A percentile compares a stretch with the other conserved stretches of the same genome.
phyloP scores from a whole-genome alignment of 2,113 vertebrate species.

The Phylloscopus whistleri region DNA sequence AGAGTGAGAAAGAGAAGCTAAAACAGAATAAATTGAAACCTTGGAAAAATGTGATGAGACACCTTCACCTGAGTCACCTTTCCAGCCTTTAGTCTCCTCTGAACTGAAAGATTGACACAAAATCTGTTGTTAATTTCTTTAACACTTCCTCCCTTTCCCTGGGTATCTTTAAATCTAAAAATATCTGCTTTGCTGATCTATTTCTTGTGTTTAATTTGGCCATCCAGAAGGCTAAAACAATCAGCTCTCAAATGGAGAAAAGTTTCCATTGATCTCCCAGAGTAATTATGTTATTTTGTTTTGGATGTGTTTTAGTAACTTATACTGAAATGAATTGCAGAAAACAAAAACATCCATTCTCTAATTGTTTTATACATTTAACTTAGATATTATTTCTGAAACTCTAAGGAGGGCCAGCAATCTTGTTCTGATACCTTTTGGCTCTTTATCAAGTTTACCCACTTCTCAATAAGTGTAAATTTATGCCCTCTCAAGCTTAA shows the following conservation, averaged over 20 bases:
- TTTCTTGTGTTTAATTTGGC: background rate
- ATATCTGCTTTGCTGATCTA: background rate
- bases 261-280: background rate
- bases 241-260: background rate
- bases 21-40: background rate
- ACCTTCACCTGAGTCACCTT: background rate
- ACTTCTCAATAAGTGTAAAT: background rate
- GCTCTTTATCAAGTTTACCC: background rate
- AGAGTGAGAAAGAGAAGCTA: background rate
- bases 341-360: background rate
- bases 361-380: background rate
- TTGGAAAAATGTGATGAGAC: background rate
- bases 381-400: background rate
- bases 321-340: background rate
- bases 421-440: background rate
- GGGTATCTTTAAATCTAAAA: background rate
- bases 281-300: background rate
- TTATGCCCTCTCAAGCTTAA: background rate
- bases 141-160: background rate
- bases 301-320: background rate
- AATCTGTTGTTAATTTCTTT: background rate
- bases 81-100: background rate
- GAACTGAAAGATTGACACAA: background rate
- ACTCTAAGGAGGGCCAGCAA: too few relatives aligned
- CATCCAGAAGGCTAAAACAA: background rate